Base-by-base conservation (phyloP, 35 echinoderm and acorn worm genomes). In the Heliocidaris tuberculata region DNA sequence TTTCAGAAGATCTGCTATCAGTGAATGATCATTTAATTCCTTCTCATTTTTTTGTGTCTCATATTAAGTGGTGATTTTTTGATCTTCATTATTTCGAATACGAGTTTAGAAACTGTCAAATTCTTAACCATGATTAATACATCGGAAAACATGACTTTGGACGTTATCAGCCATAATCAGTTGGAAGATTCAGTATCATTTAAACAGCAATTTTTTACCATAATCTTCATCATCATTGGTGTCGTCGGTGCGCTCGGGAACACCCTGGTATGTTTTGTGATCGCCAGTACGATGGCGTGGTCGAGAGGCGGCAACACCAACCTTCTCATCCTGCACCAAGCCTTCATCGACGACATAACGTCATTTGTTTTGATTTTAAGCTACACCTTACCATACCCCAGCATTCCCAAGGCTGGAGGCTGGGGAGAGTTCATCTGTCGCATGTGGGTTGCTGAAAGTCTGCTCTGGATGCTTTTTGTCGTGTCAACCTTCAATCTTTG, bases 401-500 rank as follows among this genome's bases (percentile, higher is more conserved):
- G 1, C 52, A 60, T 88, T 3, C 96, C 96, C 13, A 30, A 50
- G n/a, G 29, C 19, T 24, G 96, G 96, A 15, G 48, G 59, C 29
- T 95, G 92, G 92, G 96, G 85, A 12, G 96, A 97, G 94, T 94
- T 98, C 56, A 4, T 96, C 92, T 98, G 97, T 71, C 97, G 96
- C 4, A 90, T 98, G 50, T 98, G 97, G 97, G 90, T 95, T 5
- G 94, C 96, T 13, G 90, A 94, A 27, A 94, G 85, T 9, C 89
- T 97, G 11, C 89, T 98, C 13, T 98, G 97, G 97, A 94, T 85
- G 56, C 70, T 94, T 2, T 97, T 97, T 21, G 94, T 97, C 30
- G 95, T 95, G 21, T 98, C 97, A 24, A 97, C 97, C 1, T 95
- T 90, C 52, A 98, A 98, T 56, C 95, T 98, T 13, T 70, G 97